Evolutionary conservation across 1,140 invertebrate species (phyloP).

Genomic region (Teleopsis dalmanni): DNA sequence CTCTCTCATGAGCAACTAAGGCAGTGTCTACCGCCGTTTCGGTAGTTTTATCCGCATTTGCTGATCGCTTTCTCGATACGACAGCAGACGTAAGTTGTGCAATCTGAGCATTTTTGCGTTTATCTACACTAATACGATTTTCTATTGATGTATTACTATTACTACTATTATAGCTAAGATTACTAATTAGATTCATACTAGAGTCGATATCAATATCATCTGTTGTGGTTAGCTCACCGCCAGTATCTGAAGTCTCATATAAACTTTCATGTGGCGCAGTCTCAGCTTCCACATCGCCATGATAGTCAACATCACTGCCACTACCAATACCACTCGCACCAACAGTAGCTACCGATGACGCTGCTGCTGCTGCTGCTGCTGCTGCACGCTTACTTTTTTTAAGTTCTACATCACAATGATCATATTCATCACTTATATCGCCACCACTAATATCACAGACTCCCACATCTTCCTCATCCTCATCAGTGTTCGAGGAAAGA

Average conservation of each 20-base stretch:
- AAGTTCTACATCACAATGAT: conserved; percentile 30
- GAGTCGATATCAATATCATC: conserved; percentile 37
- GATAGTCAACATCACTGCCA: conserved; percentile 32
- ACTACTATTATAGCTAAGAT: conserved; percentile 44
- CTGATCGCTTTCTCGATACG: background rate
- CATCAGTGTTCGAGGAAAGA: conserved; percentile 27
- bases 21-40: conserved; percentile 11
- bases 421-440: conserved; percentile 35
- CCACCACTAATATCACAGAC: conserved; percentile 42
- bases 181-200: conserved; percentile 39
- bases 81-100: conserved; percentile 1
- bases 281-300: conserved; percentile 32
- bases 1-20: conserved; percentile 19
- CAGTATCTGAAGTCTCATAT: conserved; percentile 40
- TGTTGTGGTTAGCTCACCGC: conserved; percentile 36
- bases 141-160: conserved; percentile 31
- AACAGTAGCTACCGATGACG: background rate
- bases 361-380: background rate
- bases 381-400: conserved; percentile 16
- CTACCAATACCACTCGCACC: background rate
- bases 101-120: conserved; percentile 13
- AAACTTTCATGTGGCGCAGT: conserved; percentile 32
- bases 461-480: conserved; percentile 30
- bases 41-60: background rate
- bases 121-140: conserved; percentile 17